Percentiles rank a stretch among this genome's conserved stretches.
Conservation (phyloP, 2,797 vertebrate genomes). For the Pagetopsis macropterus region DNA sequence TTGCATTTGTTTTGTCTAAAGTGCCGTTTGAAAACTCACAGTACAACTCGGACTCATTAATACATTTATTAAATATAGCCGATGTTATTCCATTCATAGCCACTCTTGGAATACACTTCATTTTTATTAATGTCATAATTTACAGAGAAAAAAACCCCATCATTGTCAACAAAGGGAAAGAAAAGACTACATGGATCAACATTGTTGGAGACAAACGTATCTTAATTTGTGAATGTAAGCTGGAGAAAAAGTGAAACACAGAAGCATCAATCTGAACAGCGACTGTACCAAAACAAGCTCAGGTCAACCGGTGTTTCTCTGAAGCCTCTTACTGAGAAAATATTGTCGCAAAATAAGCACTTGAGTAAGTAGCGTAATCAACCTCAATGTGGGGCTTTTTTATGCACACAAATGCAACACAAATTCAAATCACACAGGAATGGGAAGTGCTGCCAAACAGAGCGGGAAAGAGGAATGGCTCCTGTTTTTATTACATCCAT, state of each 20-base stretch:
- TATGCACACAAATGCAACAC: conserved; percentile 24
- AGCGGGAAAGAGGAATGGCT: conserved; percentile 60
- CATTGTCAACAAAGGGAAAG: conserved; percentile 45
- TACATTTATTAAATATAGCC: conserved; percentile 74
- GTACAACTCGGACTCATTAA: conserved; percentile 37
- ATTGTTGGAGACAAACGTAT: conserved; percentile 59
- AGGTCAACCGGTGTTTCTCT: conserved; percentile 2
- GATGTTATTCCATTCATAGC: conserved; percentile 63
- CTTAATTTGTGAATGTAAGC: conserved; percentile 59
- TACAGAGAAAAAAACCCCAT: conserved; percentile 54
- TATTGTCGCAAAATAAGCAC: conserved; percentile 18
- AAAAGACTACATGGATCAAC: conserved; percentile 69
- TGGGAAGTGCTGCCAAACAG: conserved; percentile 47
- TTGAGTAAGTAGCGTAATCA: conserved; percentile 23
- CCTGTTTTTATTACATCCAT: conserved; percentile 47
- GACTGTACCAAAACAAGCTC: conserved; percentile 53
- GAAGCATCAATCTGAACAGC: conserved; percentile 48
- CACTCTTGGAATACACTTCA: conserved; percentile 71
- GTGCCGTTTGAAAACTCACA: conserved; percentile 18
- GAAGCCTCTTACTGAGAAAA: conserved; percentile 23
- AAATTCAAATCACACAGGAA: conserved; percentile 45
- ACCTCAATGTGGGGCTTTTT: conserved; percentile 9
- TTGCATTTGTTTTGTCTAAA: not conserved
- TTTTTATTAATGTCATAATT: conserved; percentile 72
- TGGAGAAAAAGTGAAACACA: conserved; percentile 57